A percentile compares a stretch with the other conserved stretches of the same genome.
These are phyloP conservation scores for Phymorhynchus buccinoides DNA, from an alignment of 1,140 invertebrate genomes.

Conservation along the genomic window DNA sequence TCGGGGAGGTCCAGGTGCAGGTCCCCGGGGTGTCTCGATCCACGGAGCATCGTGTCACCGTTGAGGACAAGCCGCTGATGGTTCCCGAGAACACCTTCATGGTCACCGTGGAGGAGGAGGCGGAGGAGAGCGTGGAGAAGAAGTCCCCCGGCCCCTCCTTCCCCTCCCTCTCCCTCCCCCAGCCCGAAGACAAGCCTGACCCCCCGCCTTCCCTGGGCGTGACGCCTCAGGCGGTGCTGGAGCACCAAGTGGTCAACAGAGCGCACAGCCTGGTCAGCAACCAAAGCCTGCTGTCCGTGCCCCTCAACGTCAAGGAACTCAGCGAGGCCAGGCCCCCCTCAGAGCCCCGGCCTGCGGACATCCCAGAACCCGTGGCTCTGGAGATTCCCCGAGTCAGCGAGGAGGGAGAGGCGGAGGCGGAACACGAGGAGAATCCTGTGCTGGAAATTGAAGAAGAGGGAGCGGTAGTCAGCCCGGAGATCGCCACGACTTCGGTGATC, in stretches of 20 bases:
- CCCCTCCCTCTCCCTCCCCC: not conserved
- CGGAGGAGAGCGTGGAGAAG: not conserved
- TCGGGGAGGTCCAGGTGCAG: not conserved
- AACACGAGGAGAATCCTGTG: not conserved
- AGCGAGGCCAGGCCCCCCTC: not conserved
- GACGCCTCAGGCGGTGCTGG: too few species aligned
- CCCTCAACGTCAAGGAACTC: not conserved
- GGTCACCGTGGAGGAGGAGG: slow-evolving; percentile 9
- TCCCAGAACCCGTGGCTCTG: not conserved
- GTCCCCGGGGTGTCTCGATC: not conserved
- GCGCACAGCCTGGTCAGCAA: not conserved
- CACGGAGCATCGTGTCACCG: not conserved
- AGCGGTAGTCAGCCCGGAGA: not conserved
- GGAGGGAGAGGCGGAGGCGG: not conserved
- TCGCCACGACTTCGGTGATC: not conserved
- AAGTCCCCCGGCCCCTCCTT: not conserved
- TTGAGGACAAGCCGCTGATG: not conserved
- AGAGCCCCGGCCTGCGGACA: not conserved
- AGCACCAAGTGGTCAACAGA: not conserved
- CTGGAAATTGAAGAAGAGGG: not conserved
- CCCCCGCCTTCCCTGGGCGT: not conserved
- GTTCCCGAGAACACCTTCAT: not conserved
- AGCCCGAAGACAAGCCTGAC: not conserved
- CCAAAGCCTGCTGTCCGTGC: slow-evolving; percentile 15
- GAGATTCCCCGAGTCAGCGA: not conserved